Evolutionary conservation across 2,888 invertebrate species (phyloP).

Genomic region (Lordiphosa andalusiaca): DNA sequence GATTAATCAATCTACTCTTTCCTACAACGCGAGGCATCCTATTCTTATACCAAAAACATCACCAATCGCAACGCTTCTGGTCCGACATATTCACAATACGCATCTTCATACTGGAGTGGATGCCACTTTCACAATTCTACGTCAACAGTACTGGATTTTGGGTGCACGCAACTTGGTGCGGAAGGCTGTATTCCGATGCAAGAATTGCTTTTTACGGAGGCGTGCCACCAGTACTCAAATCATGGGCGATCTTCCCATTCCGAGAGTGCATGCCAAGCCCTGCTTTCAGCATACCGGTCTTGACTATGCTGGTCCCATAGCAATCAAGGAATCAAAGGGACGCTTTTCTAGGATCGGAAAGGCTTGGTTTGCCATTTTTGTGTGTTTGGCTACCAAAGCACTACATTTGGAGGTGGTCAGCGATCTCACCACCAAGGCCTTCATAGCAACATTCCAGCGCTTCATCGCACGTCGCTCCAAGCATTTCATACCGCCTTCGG

Average conservation of each 20-base stretch:
- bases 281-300: slow-evolving; percentile 8
- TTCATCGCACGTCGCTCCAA: too few species aligned
- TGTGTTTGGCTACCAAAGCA: slow-evolving; percentile 5
- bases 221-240: slow-evolving; percentile 4
- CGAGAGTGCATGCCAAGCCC: background rate
- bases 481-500: too few species aligned
- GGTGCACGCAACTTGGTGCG: background rate
- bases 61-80: too few species aligned
- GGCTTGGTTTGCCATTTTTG: too few species aligned
- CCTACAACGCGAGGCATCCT: too few species aligned
- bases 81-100: too few species aligned
- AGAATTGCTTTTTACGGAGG: slow-evolving; percentile 1
- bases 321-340: slow-evolving; percentile 1
- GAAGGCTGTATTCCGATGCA: background rate
- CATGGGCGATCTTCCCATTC: slow-evolving; percentile 1
- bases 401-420: background rate
- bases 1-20: too few species aligned
- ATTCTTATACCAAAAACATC: too few species aligned
- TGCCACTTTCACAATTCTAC: too few species aligned
- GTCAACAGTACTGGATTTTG: too few species aligned
- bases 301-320: background rate
- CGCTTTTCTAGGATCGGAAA: slow-evolving; percentile 3
- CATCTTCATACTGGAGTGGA: too few species aligned
- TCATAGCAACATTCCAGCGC: too few species aligned
- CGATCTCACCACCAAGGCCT: background rate